A percentile compares a stretch with the other conserved stretches of the same genome.
Evolutionary conservation across 2,888 invertebrate genomes (phyloP).

Genomic region (Rhagonycha fulva): DNA sequence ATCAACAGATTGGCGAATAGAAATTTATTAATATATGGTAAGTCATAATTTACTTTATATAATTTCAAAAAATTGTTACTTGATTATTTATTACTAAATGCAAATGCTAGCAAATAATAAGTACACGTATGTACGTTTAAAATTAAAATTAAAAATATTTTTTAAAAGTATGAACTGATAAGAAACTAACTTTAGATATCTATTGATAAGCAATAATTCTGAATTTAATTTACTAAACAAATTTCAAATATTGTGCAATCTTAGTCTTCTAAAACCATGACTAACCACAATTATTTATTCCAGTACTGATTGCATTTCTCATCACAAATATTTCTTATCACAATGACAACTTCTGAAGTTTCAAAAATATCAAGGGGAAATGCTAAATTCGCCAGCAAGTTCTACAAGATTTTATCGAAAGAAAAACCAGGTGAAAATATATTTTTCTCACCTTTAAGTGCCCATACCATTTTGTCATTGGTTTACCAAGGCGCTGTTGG

Average conservation of each 20-base stretch:
- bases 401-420: slow-evolving; percentile 43
- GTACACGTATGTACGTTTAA: too few species aligned
- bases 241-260: not conserved
- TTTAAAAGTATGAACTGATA: not conserved
- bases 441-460: slow-evolving; percentile 54
- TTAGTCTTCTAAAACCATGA: not conserved
- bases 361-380: slow-evolving; percentile 42
- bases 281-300: slow-evolving; percentile 7
- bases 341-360: slow-evolving; percentile 7
- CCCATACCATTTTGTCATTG: slow-evolving; percentile 51
- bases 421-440: slow-evolving; percentile 42
- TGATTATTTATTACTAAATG: too few species aligned
- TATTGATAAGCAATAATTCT: not conserved
- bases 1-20: not conserved
- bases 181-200: too few species aligned
- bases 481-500: slow-evolving; percentile 51
- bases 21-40: not conserved
- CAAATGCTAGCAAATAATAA: too few species aligned
- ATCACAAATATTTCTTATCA: slow-evolving; percentile 4
- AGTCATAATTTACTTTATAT: not conserved
- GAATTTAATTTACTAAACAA: not conserved
- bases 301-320: slow-evolving; percentile 30
- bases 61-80: not conserved
- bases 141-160: not conserved
- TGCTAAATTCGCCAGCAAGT: slow-evolving; percentile 43